Evolutionary conservation across 2,888 invertebrate genomes (phyloP), one percentile per base, ranked within the genome.

Genomic region (Bursaphelenchus okinawaensis): DNA sequence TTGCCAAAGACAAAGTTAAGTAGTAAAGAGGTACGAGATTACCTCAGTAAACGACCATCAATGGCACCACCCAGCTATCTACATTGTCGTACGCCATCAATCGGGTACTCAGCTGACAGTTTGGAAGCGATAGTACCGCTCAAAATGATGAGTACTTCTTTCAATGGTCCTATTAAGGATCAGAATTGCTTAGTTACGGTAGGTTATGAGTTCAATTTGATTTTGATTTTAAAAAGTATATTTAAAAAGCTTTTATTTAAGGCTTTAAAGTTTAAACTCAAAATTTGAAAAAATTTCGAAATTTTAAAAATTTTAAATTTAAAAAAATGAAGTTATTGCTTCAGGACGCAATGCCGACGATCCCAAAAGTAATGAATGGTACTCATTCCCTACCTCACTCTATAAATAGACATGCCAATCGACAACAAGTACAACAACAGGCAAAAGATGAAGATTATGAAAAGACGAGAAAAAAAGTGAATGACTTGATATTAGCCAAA

Each of bases 401-500:
- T 8, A 59, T 23, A 22, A 29, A 59, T n/a, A 51, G 20, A 4
- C 56, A 22, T 9, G 8, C n/a, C 16, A 40, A 3, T 4, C 40
- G 40, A 3, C 40, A n/a, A 1, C 12, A 40, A 40, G n/a, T n/a
- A n/a, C n/a, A 12, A 12, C 40, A 40, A n/a, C 40, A 40, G n/a
- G 16, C 12, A 6, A 19, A 3, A 26, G 55, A 55, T 12, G 62
- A 62, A 4, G 62, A 62, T 2, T 51, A 62, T 12, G 50, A 50
- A 26, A 66, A 62, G 20, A 20, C 58, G 26, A 73, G 68, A 52
- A 71, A 77, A 23, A 60, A 67, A 16, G 67, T 79, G 16, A 75
- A 80, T 66, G 80, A 79, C 62, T 67, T 77, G 23, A 74, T 80
- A 20, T 78, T 80, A 63, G 68, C 73, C 54, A 80, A 80, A 66